phyloP scores from a whole-genome alignment of 2,797 vertebrate genomes.

The Phataginus tetradactyla region DNA sequence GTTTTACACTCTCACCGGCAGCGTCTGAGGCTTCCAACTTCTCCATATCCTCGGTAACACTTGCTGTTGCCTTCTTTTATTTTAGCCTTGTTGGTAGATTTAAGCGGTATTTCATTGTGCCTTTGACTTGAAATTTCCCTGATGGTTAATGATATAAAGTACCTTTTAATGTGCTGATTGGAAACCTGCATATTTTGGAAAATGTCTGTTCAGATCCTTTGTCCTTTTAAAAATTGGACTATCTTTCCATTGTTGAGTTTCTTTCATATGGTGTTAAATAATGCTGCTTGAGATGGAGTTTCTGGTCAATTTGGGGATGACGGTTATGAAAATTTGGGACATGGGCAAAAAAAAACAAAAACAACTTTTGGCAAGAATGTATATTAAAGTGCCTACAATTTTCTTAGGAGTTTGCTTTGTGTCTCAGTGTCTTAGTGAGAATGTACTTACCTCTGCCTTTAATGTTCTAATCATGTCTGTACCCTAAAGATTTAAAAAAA shows the following conservation, averaged over 20 bases:
- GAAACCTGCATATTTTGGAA: too few relatives aligned
- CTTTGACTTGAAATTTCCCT: background rate
- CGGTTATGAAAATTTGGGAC: background rate
- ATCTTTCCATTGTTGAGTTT: background rate
- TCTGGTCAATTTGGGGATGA: background rate
- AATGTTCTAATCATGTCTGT: background rate
- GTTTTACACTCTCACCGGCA: background rate
- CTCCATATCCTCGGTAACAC: background rate
- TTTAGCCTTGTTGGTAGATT: background rate
- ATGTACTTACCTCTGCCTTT: background rate
- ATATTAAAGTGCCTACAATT: background rate
- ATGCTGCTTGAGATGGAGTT: background rate
- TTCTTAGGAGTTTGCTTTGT: constrained; percentile 10
- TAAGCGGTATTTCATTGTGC: background rate
- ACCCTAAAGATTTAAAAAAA: background rate
- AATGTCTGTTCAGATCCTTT: background rate
- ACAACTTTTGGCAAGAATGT: background rate
- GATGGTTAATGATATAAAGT: background rate
- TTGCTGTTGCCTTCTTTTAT: background rate
- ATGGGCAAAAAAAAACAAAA: background rate
- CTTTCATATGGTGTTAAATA: background rate
- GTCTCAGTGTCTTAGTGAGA: background rate
- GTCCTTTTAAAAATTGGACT: background rate
- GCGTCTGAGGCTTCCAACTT: background rate
- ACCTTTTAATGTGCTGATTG: background rate